Evolutionary conservation across 2,888 invertebrate genomes (phyloP).

Genomic region (Bombyx huttoni): DNA sequence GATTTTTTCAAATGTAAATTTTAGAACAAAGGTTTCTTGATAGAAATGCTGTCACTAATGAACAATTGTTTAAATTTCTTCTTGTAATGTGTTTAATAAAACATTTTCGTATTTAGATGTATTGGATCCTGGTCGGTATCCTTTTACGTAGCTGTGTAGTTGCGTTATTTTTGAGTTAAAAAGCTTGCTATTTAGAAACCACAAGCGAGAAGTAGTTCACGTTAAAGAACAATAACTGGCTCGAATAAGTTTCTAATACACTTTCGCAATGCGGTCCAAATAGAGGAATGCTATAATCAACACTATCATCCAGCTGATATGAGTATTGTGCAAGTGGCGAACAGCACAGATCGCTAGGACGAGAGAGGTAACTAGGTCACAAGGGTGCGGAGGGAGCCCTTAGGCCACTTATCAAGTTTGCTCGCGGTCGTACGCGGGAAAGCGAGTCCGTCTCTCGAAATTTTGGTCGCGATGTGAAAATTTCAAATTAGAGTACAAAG

Average conservation of each 20-base stretch:
- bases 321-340: slow-evolving; percentile 62
- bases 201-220: not conserved
- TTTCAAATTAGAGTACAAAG: slow-evolving; percentile 10
- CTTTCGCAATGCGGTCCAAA: slow-evolving; percentile 30
- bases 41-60: no score
- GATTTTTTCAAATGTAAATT: no score
- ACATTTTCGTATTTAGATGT: no score
- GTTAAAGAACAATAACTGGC: not conserved
- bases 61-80: no score
- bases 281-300: slow-evolving; percentile 32
- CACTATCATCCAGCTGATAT: slow-evolving; percentile 65
- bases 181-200: no score
- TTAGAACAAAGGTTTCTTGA: no score
- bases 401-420: slow-evolving; percentile 63
- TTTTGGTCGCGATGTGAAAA: slow-evolving; percentile 24
- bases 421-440: slow-evolving; percentile 45
- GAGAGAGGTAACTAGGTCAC: slow-evolving; percentile 48
- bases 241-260: slow-evolving; percentile 5
- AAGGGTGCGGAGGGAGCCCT: slow-evolving; percentile 53
- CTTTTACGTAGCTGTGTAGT: no score
- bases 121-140: no score
- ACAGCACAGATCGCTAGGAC: slow-evolving; percentile 65
- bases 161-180: no score
- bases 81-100: no score
- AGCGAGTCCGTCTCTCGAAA: slow-evolving; percentile 54